Conservation (phyloP, 2,113 vertebrate genomes). For the Rhinogobius similis region DNA sequence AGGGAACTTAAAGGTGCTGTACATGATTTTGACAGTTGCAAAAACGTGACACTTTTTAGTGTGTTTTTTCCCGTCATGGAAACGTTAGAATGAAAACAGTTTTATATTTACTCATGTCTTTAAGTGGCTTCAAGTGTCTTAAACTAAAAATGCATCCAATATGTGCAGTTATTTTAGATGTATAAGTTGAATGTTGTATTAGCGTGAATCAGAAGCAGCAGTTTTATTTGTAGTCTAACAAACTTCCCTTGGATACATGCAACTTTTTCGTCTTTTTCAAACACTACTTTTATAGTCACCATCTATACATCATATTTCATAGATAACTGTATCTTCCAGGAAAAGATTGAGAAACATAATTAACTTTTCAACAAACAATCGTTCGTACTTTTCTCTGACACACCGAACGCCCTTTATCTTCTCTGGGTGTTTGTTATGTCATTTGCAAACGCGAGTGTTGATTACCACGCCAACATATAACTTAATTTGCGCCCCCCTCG, state of each 20-base stretch:
- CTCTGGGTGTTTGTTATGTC: neutral
- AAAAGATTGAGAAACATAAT: neutral
- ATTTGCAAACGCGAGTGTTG: constrained; percentile 4
- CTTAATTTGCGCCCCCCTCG: constrained; percentile 16
- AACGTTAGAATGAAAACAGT: too few species aligned
- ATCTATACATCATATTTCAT: neutral
- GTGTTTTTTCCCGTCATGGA: too few species aligned
- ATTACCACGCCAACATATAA: constrained; percentile 17
- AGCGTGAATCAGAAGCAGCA: neutral
- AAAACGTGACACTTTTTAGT: too few species aligned
- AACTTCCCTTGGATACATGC: too few species aligned
- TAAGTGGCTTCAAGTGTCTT: too few species aligned
- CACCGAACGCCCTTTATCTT: neutral
- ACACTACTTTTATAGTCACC: neutral
- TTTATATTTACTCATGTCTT: too few species aligned
- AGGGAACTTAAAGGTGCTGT: neutral
- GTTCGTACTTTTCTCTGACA: neutral
- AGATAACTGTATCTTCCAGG: neutral
- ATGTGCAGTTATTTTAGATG: too few species aligned
- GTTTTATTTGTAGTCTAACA: neutral
- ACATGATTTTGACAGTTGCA: too few species aligned
- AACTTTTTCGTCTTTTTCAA: neutral
- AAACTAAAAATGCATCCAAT: too few species aligned
- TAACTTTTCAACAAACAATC: neutral
- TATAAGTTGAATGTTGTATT: too few species aligned